Evolutionary conservation across 2,113 vertebrate species (phyloP).

Genomic region (Lathamus discolor): DNA sequence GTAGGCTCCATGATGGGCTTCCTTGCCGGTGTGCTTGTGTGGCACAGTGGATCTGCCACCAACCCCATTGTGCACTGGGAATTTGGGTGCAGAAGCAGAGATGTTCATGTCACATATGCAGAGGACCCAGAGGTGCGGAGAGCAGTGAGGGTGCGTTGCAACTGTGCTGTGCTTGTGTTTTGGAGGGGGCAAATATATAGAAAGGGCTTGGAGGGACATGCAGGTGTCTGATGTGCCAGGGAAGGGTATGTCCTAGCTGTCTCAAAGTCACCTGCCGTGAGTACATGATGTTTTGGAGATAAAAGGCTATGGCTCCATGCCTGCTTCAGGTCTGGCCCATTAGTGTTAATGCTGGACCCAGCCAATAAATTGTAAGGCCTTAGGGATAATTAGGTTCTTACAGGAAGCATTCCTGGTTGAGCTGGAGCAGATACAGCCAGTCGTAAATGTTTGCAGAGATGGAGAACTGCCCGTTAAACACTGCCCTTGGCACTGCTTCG

Average conservation of each 20-base stretch:
- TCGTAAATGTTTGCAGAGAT: constrained; percentile 1
- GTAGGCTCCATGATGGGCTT: neutral
- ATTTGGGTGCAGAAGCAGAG: fast-evolving
- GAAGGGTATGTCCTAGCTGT: neutral
- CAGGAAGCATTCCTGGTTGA: constrained; percentile 34
- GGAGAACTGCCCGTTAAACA: neutral
- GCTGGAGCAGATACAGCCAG: constrained; percentile 24
- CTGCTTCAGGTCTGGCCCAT: neutral
- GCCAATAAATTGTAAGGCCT: neutral
- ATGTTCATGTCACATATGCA: fast-evolving
- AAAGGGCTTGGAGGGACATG: neutral
- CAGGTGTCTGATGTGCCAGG: neutral
- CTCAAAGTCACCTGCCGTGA: neutral
- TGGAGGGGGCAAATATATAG: neutral
- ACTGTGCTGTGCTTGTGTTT: neutral
- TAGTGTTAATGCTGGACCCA: neutral
- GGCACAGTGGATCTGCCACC: neutral
- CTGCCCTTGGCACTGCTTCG: neutral
- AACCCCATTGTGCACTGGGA: fast-evolving
- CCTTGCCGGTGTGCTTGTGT: neutral
- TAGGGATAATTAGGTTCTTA: constrained; percentile 21
- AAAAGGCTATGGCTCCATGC: constrained; percentile 1
- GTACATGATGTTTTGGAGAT: neutral
- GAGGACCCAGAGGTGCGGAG: neutral
- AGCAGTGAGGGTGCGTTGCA: neutral